Evolutionary conservation across 2,888 invertebrate species (phyloP).

Genomic region (Campoplex nolae): DNA sequence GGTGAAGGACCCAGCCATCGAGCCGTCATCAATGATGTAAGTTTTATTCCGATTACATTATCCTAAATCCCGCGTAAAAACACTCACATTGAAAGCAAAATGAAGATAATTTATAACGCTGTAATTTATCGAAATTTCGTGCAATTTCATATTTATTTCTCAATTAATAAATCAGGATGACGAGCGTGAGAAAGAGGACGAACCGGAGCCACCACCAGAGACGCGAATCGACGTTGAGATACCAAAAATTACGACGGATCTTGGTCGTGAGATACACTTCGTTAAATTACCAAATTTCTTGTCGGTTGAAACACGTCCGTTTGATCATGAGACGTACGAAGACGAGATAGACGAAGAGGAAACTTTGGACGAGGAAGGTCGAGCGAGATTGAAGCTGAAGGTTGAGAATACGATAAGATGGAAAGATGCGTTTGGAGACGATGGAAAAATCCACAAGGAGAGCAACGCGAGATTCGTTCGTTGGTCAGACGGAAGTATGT

Average conservation of each 20-base stretch:
- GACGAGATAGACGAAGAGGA: constrained; percentile 99
- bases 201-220: constrained; percentile 94
- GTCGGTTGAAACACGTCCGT: constrained; percentile 98
- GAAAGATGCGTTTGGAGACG: constrained; percentile 93
- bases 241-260: constrained; percentile 96
- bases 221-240: constrained; percentile 98
- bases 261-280: constrained; percentile 97
- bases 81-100: too few relatives aligned
- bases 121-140: too few relatives aligned
- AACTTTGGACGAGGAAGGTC: constrained; percentile 98
- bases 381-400: constrained; percentile 95
- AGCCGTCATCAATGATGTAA: constrained; percentile 77
- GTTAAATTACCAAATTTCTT: constrained; percentile 99
- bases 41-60: constrained; percentile 30
- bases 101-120: too few relatives aligned
- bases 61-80: too few relatives aligned
- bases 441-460: constrained; percentile 93
- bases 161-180: constrained; percentile 81
- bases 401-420: constrained; percentile 98
- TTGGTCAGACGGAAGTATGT: constrained; percentile 99
- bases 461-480: constrained; percentile 98
- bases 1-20: constrained; percentile 78
- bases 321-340: constrained; percentile 97
- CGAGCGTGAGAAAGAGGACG: constrained; percentile 90
- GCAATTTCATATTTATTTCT: too few relatives aligned